Percentiles rank a stretch among this genome's conserved stretches.
Conservation (phyloP, 2,797 vertebrate genomes). For the Acomys russatus region DNA sequence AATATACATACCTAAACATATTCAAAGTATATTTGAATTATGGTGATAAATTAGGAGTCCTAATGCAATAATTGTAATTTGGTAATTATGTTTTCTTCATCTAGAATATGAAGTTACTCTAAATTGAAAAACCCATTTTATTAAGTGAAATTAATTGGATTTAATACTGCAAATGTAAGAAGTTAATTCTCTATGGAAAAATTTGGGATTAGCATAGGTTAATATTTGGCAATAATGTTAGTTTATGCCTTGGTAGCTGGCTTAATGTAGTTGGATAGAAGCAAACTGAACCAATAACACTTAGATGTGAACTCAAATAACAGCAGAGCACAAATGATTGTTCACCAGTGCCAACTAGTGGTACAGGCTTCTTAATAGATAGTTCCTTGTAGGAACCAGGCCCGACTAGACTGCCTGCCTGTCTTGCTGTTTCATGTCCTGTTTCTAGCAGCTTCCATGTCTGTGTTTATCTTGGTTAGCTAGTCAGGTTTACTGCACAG, state of each 20-base stretch:
- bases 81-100: constrained; percentile 43
- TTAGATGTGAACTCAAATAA: neutral
- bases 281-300: neutral
- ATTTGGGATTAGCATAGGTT: constrained; percentile 14
- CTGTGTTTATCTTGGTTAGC: no score
- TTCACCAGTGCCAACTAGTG: neutral
- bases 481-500: no score
- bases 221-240: neutral
- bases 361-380: neutral
- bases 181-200: constrained; percentile 47
- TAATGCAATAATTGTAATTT: constrained; percentile 27
- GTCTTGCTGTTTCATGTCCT: no score
- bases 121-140: constrained; percentile 52
- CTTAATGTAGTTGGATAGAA: constrained; percentile 16
- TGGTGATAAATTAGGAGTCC: constrained; percentile 27
- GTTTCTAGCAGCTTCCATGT: no score
- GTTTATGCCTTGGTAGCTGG: neutral
- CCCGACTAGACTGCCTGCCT: no score
- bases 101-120: constrained; percentile 22
- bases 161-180: constrained; percentile 46
- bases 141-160: constrained; percentile 67
- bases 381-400: no score
- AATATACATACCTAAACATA: neutral
- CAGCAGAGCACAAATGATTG: neutral
- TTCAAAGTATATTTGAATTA: neutral